Evolutionary conservation across 2,888 invertebrate species (phyloP).

Genomic region (Ectemnius cavifrons): DNA sequence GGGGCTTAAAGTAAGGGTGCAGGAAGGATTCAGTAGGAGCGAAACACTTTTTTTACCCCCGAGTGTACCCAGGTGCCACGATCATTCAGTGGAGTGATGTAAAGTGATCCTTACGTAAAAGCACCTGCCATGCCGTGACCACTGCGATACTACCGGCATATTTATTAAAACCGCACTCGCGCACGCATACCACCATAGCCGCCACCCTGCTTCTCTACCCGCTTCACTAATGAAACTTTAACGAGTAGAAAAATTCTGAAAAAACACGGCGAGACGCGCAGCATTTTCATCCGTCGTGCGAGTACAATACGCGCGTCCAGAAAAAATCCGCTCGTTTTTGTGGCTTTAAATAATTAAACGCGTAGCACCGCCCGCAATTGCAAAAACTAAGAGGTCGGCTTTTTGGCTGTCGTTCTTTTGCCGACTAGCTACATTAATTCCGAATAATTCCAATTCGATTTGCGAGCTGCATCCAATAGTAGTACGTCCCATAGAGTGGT

Average conservation of each 20-base stretch:
- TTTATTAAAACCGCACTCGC: slow-evolving; percentile 30
- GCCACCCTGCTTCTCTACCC: slow-evolving; percentile 22
- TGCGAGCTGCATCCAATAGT: no score
- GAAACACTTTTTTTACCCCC: slow-evolving; percentile 1
- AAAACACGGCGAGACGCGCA: slow-evolving; percentile 18
- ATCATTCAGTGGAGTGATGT: slow-evolving; percentile 8
- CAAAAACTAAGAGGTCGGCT: no score
- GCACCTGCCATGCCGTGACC: slow-evolving; percentile 38
- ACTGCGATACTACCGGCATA: slow-evolving; percentile 42
- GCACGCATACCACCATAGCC: background rate
- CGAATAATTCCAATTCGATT: no score
- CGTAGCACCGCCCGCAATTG: no score
- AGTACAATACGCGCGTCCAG: background rate
- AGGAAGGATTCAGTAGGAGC: background rate
- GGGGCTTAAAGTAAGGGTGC: background rate
- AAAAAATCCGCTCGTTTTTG: no score
- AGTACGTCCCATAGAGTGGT: no score
- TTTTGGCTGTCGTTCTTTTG: no score
- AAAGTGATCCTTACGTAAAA: slow-evolving; percentile 35
- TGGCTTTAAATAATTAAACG: no score
- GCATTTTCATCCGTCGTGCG: slow-evolving; percentile 40
- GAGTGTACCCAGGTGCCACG: slow-evolving; percentile 1
- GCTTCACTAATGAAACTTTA: slow-evolving; percentile 65
- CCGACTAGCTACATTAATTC: no score
- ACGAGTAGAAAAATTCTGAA: slow-evolving; percentile 61